phyloP scores from a whole-genome alignment of 2,888 invertebrate genomes.

The Glaucopsyche alexis region DNA sequence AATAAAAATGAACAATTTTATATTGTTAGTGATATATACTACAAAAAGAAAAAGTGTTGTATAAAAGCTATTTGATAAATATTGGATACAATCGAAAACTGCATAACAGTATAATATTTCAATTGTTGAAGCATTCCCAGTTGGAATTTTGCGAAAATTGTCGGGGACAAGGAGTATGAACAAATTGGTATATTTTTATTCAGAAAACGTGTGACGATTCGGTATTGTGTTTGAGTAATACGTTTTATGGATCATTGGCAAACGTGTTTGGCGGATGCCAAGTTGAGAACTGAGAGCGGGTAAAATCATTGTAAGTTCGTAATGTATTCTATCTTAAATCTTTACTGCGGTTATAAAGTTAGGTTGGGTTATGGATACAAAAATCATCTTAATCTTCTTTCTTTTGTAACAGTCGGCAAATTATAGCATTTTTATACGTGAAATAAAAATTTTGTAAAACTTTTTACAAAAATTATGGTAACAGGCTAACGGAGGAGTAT shows the following conservation, averaged over 20 bases:
- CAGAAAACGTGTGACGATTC: constrained; percentile 49
- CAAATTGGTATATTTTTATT: constrained; percentile 48
- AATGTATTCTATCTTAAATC: no score
- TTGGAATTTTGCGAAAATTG: constrained; percentile 41
- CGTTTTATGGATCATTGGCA: constrained; percentile 54
- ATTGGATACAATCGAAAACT: constrained; percentile 35
- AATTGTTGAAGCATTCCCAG: constrained; percentile 40
- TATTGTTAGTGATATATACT: neutral
- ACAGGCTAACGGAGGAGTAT: no score
- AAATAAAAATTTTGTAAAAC: no score
- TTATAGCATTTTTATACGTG: no score
- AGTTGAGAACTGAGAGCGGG: constrained; percentile 26
- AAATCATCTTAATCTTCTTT: no score
- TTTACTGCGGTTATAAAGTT: no score
- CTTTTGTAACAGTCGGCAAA: no score
- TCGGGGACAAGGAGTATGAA: constrained; percentile 40
- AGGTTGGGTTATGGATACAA: no score
- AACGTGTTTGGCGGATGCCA: constrained; percentile 44
- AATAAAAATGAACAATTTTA: neutral
- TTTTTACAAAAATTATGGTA: no score
- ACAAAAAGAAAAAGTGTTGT: neutral
- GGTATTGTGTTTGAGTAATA: constrained; percentile 50
- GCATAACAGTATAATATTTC: constrained; percentile 37
- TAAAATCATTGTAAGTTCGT: neutral
- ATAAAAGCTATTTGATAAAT: constrained; percentile 9